Evolutionary conservation across 2,113 vertebrate species (phyloP), one percentile per base, ranked within the genome.

Genomic region (Podarcis raffonei): DNA sequence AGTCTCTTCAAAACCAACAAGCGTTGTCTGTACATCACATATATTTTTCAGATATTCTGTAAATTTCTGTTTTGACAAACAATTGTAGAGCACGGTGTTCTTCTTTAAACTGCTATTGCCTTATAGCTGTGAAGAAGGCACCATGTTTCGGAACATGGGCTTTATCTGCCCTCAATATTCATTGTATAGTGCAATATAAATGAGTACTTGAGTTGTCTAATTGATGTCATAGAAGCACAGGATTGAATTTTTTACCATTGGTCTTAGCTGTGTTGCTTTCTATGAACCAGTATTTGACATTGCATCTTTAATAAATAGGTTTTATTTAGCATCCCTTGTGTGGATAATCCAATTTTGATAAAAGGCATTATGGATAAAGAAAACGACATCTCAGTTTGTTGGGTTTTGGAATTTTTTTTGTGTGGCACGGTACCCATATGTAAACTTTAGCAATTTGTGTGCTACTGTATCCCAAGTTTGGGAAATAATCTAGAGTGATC

Each of bases 261-360:
- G 0, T n/a, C 71, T 37, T 13, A 1, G 0, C 0, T 3, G 35
- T 0, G 0, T 3, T 0, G 5, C 0, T 81, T 85, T 12, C 39
- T 89, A 16, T 39, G 7, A 66, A 32, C 11, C 5, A 9, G 25
- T 65, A 42, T 39, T 83, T 83, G 81, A 42, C 42, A 30, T 1
- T 84, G 66, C 13, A 20, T 16, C 37, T 69, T 18, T 30, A 48
- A 23, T 30, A 42, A 16, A 16, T 16, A 32, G 35, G 6, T 37
- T 42, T 37, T 27, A 37, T 66, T 12, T 65, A 66, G 30, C n/a
- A 69, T 25, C n/a, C 32, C 6, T 59, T 30, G 13, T 35, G 22
- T 74, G 25, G 3, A 16, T 84, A 84, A 32, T 85, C 32, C 4
- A 75, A 5, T 25, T 85, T 42, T 57, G 37, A 69, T 42, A 1